Evolutionary conservation across 2,113 vertebrate species (phyloP), one percentile per base, ranked within the genome.

Genomic region (Hiodon tergisus): DNA sequence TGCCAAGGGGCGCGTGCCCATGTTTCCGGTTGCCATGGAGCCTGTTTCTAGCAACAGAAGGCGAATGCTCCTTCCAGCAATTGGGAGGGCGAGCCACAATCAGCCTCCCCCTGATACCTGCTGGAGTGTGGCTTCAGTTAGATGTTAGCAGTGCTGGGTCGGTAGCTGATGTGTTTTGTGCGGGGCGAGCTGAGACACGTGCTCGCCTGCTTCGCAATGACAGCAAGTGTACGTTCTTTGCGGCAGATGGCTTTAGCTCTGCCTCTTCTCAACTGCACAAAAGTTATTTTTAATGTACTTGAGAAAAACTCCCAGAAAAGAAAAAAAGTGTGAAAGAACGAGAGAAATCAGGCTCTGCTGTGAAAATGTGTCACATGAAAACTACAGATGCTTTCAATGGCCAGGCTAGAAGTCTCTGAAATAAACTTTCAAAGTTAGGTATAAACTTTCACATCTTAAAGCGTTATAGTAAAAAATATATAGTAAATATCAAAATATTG

Each of bases 281-380:
- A 80, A 79, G 81, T 83, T 90, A 91, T 91, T 91, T 88, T 86
- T 90, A 87, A 86, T 67, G 80, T 80, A 79, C 83, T 76, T 74
- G 76, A 86, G 85, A 81, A 78, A 77, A 72, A 70, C 81, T 67
- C 73, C 52, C 71, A 74, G 73, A 83, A 76, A 54, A 47, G 31
- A 83, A 83, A 76, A 72, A 74, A 57, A 85, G 81, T 16, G 57
- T 0, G n/a, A 62, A 51, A 16, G 13, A 47, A 14, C 10, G 31
- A 9, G n/a, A 57, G 46, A 9, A 5, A 17, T 52, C 53, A 54
- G 46, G 52, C 3, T 46, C 14, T 4, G 46, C 51, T 61, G 67
- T 60, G 73, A 78, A 78, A 77, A 81, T 60, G 58, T 17, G 82
- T 77, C 78, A 76, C 80, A 59, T 77, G 69, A 78, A 82, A 81